Base-by-base conservation (phyloP, 2,797 vertebrate genomes). In the Onychomys leucogaster region DNA sequence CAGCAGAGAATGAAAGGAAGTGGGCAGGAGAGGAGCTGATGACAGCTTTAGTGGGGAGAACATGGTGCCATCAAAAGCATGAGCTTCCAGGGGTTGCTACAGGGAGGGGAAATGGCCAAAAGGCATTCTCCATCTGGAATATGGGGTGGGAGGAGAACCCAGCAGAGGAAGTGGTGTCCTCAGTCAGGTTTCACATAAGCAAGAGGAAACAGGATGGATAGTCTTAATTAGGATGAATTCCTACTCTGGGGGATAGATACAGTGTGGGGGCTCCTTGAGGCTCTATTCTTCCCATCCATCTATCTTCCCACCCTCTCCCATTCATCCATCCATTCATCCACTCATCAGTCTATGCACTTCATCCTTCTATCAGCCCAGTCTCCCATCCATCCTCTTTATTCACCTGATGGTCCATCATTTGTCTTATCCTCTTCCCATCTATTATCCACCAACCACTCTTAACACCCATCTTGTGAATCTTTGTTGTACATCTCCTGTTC, bases 41-140 rank as follows among this genome's bases (percentile, higher is more conserved):
- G 96, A 96, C 94, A 96, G 95, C 75, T 95, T 94, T 95, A 97
- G 95, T 37, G 73, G 46, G 19, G 59, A 92, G 94, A n/a, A 61
- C 55, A 32, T 37, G n/a, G 67, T 63, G 52, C 89, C 41, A 55
- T 46, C 2, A 5, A 61, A 85, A 91, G 82, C 67, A 32, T 32
- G 76, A 55, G 25, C 23, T 59, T 71, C 67, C 46, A 11, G 86
- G 25, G 34, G 27, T 21, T 82, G 52, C 14, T 46, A 0, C 37
- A 49, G 77, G 46, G 78, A 65, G 25, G 55, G 63, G 67, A 89
- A 80, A 52, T 80, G 71, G 65, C 88, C 29, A 1, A 14, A n/a
- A 87, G 89, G 73, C 81, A 29, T 41, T 25, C 57, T 90, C 76
- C 3, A 69, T 76, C 71, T 85, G 41, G 78, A 4, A 4, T 11